A percentile compares a stretch with the other conserved stretches of the same genome.
phyloP scores from a whole-genome alignment of 2,888 invertebrate genomes.

The Spisula subtruncata region DNA sequence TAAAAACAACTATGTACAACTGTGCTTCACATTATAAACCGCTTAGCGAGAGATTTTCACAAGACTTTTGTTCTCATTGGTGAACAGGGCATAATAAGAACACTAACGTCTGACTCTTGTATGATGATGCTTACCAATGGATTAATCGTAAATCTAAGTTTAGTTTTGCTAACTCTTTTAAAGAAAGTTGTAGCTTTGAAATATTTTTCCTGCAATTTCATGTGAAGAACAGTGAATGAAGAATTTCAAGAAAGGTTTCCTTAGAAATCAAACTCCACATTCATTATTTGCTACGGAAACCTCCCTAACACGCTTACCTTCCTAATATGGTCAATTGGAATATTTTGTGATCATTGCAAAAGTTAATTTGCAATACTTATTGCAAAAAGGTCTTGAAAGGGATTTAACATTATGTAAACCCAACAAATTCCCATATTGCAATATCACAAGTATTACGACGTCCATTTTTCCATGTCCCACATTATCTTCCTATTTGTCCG shows the following conservation, averaged over 20 bases:
- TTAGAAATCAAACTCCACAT: constrained; percentile 8
- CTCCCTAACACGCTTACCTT: constrained; percentile 53
- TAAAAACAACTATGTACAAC: constrained; percentile 6
- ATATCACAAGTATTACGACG: constrained; percentile 42
- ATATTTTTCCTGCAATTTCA: not conserved
- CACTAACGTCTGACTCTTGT: too few species aligned
- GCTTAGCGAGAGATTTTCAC: not conserved
- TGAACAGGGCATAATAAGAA: too few species aligned
- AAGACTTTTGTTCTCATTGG: not conserved
- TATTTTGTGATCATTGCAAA: constrained; percentile 55
- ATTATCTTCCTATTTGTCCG: not conserved
- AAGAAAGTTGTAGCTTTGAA: too few species aligned
- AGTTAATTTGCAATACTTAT: not conserved
- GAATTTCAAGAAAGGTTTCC: constrained; percentile 60
- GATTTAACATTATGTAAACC: constrained; percentile 38
- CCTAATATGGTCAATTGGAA: constrained; percentile 33
- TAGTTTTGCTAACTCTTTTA: too few species aligned
- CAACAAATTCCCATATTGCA: constrained; percentile 48
- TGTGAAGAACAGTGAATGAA: constrained; percentile 52
- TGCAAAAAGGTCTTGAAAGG: constrained; percentile 40
- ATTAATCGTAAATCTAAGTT: too few species aligned
- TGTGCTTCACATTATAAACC: constrained; percentile 46
- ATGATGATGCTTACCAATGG: too few species aligned
- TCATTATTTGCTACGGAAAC: constrained; percentile 44
- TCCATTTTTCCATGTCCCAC: constrained; percentile 31